A percentile compares a stretch with the other conserved stretches of the same genome.
phyloP scores from a whole-genome alignment of 2,113 vertebrate species.

The Microtus pennsylvanicus region DNA sequence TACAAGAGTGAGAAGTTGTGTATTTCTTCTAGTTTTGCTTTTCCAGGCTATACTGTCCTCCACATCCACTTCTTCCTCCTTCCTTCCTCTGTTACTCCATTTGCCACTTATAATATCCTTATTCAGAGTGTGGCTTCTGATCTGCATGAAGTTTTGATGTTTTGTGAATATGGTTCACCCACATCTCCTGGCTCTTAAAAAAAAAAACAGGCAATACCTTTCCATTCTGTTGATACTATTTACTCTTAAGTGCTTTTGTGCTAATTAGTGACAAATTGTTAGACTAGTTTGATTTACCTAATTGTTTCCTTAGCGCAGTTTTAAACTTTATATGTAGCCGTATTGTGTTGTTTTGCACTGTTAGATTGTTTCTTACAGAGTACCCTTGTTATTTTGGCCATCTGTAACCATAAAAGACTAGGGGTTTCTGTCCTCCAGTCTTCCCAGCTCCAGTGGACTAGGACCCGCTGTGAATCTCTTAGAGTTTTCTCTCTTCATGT shows the following conservation, averaged over 20 bases:
- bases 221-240: neutral
- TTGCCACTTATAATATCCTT: neutral
- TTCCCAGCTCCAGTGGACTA: neutral
- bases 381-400: neutral
- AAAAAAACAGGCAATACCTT: neutral
- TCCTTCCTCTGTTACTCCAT: neutral
- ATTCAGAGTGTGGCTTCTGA: neutral
- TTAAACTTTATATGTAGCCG: conserved; percentile 6
- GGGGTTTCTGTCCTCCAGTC: neutral
- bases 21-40: neutral
- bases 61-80: neutral
- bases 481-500: neutral
- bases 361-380: neutral
- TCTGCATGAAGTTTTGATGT: neutral
- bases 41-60: neutral
- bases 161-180: no score
- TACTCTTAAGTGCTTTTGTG: neutral
- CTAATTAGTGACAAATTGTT: neutral
- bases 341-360: neutral
- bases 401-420: neutral
- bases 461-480: neutral
- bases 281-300: neutral
- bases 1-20: neutral
- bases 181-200: neutral
- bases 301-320: neutral